Base-by-base conservation (phyloP, 2,797 vertebrate species). In the Gadopsis marmoratus region DNA sequence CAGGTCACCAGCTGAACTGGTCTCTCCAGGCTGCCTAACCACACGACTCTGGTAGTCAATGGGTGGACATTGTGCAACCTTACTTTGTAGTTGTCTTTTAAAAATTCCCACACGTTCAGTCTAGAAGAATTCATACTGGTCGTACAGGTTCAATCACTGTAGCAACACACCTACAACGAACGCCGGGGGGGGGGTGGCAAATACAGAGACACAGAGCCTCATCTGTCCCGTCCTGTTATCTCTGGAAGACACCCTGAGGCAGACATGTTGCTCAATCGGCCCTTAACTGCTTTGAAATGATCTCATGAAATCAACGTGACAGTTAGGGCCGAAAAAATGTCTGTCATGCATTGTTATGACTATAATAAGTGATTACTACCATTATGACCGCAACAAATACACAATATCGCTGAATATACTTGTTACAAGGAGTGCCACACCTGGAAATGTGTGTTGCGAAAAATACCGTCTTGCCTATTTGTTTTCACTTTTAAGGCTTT, bases 41-140 rank as follows among this genome's bases (percentile, higher is more conserved):
- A 65, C 71, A 78, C 14, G 3, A 21, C 63, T 13, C 8, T 47
- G 61, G 23, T 11, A 55, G 14, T 80, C 51, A 79, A 54, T 69
- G 58, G 67, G 60, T 74, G 71, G 68, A 70, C 85, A 74, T 60
- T 77, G 74, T 80, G 3, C 29, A 76, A 55, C 69, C 43, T 50
- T 55, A 62, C 45, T 56, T 48, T 50, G 31, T 62, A 60, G 72
- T 85, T 80, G 78, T 37, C 35, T 73, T 72, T 68, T 0, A 64
- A 80, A 37, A 37, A 84, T 89, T 92, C 90, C 78, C 82, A 90
- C 73, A 58, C 16, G 10, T 67, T 88, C 59, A 85, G 74, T 63
- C 45, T 74, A 31, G 59, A 92, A 77, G 82, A 93, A 91, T 91
- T 86, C 67, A 78, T 89, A 93, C 93, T 82, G 78, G 91, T 93